Base-by-base conservation (phyloP, 2,888 invertebrate genomes). In the Leptinotarsa tumamoca region DNA sequence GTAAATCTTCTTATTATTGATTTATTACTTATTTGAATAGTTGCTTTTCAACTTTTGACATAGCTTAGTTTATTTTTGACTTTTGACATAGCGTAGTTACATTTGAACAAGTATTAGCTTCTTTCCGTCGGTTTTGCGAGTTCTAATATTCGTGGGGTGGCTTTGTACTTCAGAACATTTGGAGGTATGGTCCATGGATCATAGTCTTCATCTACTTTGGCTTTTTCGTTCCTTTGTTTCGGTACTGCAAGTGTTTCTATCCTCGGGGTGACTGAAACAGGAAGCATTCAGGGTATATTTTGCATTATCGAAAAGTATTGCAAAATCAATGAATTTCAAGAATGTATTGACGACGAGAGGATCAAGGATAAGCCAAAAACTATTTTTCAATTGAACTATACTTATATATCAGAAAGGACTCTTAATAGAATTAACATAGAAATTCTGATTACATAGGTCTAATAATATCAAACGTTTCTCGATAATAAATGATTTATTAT, bases 111-210 rank as follows among this genome's bases (percentile, higher is more conserved):
- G 18, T 4, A 14, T 79, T 81, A 83, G 14, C 83, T 81, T 78
- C 86, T 73, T 76, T 86, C 85, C 52, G 76, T 77, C 3, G 90
- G 90, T 79, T 89, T 88, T 1, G 91, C 89, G 71, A 91, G 80
- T 79, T 90, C 89, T 43, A 86, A 81, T 56, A 89, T 89, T 75
- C 90, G 88, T 2, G 86, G 80, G 1, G 89, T 85, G 10, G 89
- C 81, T 77, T 89, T 89, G 74, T 89, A 90, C 78, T 89, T 91
- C n/a, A 91, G 84, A 0, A 91, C 91, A 73, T 87, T 88, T 15
- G 88, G 88, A 1, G 89, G 86, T 23, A 91, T 89, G 3, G 85
- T 83, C 79, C 89, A 91, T 0, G 90, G 89, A 86, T 91, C 89
- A 56, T 89, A 89, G 73, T 89, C 90, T 49, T 89, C 86, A 73